These are phyloP conservation scores for Pseudopipra pipra DNA, from an alignment of 2,113 vertebrate genomes.

Conservation along the genomic window DNA sequence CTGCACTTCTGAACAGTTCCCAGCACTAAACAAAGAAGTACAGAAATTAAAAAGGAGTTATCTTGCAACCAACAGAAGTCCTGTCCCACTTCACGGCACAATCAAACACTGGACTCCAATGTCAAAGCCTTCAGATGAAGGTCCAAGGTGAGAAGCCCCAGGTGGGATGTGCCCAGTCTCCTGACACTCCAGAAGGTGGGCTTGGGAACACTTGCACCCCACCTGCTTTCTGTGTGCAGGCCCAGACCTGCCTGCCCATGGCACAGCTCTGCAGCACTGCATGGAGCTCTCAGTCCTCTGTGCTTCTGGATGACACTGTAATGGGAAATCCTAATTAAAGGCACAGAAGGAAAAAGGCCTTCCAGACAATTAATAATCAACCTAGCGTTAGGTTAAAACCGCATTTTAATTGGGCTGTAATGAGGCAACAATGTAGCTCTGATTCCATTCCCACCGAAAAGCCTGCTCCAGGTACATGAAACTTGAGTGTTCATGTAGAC, in stretches of 20 bases:
- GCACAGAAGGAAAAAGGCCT: slow-evolving; percentile 33
- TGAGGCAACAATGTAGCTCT: neutral
- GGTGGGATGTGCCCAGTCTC: fast-evolving
- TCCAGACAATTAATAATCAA: slow-evolving; percentile 28
- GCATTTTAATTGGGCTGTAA: slow-evolving; percentile 6
- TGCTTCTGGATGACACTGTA: neutral
- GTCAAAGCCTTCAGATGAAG: neutral
- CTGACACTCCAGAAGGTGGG: fast-evolving
- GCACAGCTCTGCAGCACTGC: fast-evolving
- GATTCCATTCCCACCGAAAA: neutral
- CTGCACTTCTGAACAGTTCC: neutral
- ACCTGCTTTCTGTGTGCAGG: fast-evolving
- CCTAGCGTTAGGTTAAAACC: neutral
- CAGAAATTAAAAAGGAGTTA: neutral
- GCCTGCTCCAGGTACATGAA: slow-evolving; percentile 17
- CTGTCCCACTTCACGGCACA: fast-evolving
- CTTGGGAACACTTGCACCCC: fast-evolving
- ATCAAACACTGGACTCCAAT: neutral
- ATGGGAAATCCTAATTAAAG: slow-evolving; percentile 4
- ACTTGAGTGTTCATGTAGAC: neutral
- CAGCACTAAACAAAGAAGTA: neutral
- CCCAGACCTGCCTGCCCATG: neutral
- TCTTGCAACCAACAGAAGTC: neutral
- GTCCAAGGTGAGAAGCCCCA: neutral
- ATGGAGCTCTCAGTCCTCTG: neutral